These are phyloP conservation scores for Cabera pusaria DNA, from an alignment of 2,888 invertebrate species.

Conservation along the genomic window DNA sequence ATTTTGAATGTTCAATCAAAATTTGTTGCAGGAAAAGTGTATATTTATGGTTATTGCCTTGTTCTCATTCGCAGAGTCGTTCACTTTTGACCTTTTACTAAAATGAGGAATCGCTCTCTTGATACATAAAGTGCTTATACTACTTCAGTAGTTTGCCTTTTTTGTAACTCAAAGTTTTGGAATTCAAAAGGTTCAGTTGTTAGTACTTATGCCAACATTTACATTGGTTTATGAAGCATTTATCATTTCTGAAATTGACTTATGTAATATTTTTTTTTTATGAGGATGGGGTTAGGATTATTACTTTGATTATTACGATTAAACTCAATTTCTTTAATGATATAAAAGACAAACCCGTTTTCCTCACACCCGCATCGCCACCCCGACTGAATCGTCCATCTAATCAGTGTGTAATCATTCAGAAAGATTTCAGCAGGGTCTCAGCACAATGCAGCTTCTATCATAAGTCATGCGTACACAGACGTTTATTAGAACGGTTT, in stretches of 20 bases:
- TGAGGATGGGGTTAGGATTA: too few relatives aligned
- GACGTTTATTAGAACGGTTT: too few relatives aligned
- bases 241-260: too few relatives aligned
- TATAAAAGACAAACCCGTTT: not conserved
- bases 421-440: not conserved
- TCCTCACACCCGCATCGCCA: not conserved
- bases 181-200: conserved; percentile 1
- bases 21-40: conserved; percentile 24
- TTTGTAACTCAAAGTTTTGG: not conserved
- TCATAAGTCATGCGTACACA: too few relatives aligned
- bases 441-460: conserved; percentile 1
- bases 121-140: not conserved
- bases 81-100: conserved; percentile 32
- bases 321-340: not conserved
- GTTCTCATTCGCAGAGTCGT: conserved; percentile 23
- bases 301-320: too few relatives aligned
- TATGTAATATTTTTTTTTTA: too few relatives aligned
- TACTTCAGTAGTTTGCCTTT: conserved; percentile 4
- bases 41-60: conserved; percentile 33
- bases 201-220: not conserved
- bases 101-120: conserved; percentile 8
- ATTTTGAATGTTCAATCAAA: conserved; percentile 5
- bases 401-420: conserved; percentile 16
- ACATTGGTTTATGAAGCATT: conserved; percentile 1
- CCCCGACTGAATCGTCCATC: conserved; percentile 3